Base-by-base conservation (phyloP, 2,888 invertebrate species). In the Coecobrya sp. region DNA sequence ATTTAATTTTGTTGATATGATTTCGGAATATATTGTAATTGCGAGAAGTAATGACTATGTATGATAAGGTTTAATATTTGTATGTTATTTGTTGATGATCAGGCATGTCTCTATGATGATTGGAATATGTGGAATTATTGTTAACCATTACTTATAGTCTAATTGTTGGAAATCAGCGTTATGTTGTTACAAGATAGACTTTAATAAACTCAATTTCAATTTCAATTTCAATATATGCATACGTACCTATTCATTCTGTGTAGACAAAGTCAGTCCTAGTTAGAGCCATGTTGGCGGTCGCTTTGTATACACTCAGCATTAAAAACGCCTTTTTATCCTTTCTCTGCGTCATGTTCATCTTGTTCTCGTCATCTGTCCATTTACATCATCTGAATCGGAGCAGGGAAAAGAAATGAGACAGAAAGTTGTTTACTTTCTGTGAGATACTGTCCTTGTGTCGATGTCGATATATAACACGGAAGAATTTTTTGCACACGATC, bases 361-460 rank as follows among this genome's bases (percentile, higher is more conserved):
- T 84, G 36, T 82, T 84, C 42, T 59, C 45, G 62, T 84, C 62
- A 84, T 84, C 22, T 84, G 62, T 36, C 84, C 45, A 65, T 65
- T 84, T 22, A 55, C 8, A 62, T 42, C 27, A 25, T 55, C 65
- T 84, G 65, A 59, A 59, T 59, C n/a, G 8, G 36, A 8, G 30
- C 27, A 30, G 4, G 27, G 65, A 5, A 16, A 65, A 27, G 65
- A 11, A 30, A 36, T 27, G 30, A 42, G 84, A 62, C 62, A 65
- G 22, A 65, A 62, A 84, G 59, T 62, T 84, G 84, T 42, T 84
- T 84, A 62, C 42, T 42, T 84, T n/a, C 59, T 82, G 3, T 22
- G 76, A 22, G 7, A 52, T 52, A 49, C 65, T 65, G 27, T 10
- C 27, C 79, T 5, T 79, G 25, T 49, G 22, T 49, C 49, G 49